Conservation (phyloP, 2,888 invertebrate genomes). For the Didymodactylos carnosus region DNA sequence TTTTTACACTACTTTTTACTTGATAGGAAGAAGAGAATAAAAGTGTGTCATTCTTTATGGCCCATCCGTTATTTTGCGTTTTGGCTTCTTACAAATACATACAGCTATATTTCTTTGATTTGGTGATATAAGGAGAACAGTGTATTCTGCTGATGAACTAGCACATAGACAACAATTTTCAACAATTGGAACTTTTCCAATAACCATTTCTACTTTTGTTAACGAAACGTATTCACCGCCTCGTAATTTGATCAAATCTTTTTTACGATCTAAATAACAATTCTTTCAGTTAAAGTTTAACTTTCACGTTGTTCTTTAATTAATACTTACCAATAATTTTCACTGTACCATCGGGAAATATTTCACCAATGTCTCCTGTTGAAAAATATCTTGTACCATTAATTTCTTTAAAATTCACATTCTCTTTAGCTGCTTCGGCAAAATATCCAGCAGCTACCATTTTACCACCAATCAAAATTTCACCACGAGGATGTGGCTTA, state of each 20-base stretch:
- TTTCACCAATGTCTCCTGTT: conserved; percentile 73
- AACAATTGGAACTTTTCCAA: conserved; percentile 76
- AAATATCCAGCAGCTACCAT: conserved; percentile 83
- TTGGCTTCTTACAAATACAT: not conserved
- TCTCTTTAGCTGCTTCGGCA: conserved; percentile 59
- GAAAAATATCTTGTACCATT: conserved; percentile 52
- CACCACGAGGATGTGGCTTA: conserved; percentile 63
- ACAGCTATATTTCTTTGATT: not conserved
- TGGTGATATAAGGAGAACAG: conserved; percentile 1
- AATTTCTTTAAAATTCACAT: conserved; percentile 57
- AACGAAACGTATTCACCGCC: conserved; percentile 93
- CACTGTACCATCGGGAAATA: conserved; percentile 75
- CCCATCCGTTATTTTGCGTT: no score
- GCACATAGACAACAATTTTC: conserved; percentile 63
- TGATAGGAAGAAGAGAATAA: no score
- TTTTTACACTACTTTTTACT: no score
- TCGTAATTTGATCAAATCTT: conserved; percentile 89
- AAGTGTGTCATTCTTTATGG: no score
- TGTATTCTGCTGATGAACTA: not conserved
- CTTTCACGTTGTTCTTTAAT: no score
- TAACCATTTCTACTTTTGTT: conserved; percentile 79
- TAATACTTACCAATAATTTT: conserved; percentile 64
- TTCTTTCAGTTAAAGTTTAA: no score
- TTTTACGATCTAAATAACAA: conserved; percentile 95
- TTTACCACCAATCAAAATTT: conserved; percentile 65